phyloP scores from a whole-genome alignment of 2,113 vertebrate genomes.

The Xiphophorus maculatus region DNA sequence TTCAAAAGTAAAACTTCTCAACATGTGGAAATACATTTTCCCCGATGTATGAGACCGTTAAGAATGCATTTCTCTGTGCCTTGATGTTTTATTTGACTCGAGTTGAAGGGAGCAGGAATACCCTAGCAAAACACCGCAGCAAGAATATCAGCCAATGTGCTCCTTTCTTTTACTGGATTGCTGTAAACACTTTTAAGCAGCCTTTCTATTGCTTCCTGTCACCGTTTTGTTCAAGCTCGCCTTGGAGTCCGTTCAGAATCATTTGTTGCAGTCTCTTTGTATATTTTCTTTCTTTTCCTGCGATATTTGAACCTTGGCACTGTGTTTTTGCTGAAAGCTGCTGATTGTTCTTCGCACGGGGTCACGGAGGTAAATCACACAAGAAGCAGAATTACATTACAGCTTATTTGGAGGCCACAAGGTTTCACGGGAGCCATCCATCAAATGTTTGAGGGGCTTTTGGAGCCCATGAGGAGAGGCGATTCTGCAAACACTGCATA shows the following conservation, averaged over 20 bases:
- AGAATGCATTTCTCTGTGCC: neutral
- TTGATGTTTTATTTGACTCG: neutral
- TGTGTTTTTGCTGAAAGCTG: conserved; percentile 67
- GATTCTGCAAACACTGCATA: conserved; percentile 71
- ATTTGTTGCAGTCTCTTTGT: conserved; percentile 51
- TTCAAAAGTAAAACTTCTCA: too few relatives aligned
- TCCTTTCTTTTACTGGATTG: neutral
- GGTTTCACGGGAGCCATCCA: conserved; percentile 75
- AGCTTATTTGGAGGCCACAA: conserved; percentile 75
- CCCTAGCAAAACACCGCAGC: neutral
- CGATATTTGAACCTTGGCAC: conserved; percentile 73
- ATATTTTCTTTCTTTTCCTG: conserved; percentile 30
- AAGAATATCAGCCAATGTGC: neutral
- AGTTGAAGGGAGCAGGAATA: neutral
- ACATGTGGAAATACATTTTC: neutral
- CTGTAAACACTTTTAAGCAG: conserved; percentile 23
- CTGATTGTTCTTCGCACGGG: conserved; percentile 67
- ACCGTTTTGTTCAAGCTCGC: conserved; percentile 35
- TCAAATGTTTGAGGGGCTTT: conserved; percentile 69
- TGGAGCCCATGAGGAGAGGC: conserved; percentile 43
- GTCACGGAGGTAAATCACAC: conserved; percentile 73
- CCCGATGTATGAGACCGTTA: neutral
- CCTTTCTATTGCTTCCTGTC: conserved; percentile 12
- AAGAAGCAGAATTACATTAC: conserved; percentile 74
- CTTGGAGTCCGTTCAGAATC: conserved; percentile 46